Base-by-base conservation (phyloP, 2,113 vertebrate genomes). In the Antennarius striatus region DNA sequence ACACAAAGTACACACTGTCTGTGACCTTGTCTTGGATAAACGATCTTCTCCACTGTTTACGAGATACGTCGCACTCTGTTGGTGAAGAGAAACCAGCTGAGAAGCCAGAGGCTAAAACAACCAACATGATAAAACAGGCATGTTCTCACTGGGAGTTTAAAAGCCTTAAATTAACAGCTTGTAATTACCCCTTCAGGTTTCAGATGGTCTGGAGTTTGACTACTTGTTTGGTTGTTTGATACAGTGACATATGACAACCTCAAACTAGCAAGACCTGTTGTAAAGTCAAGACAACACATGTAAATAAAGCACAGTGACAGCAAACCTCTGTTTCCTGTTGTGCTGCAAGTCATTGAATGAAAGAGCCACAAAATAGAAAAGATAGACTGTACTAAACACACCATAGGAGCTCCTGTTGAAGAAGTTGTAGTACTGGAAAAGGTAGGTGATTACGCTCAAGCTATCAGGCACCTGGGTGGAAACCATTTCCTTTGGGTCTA, bases 401-500 rank as follows among this genome's bases (percentile, higher is more conserved):
- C 80, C 79, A 9, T 36, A 28, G 17, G 71, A 61, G 14, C 80
- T 95, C 11, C 82, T 94, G 64, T 80, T 88, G 83, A 97, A 98
- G 84, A 93, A 86, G 89, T 91, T 90, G 83, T 96, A 95, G 83
- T 93, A 94, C 74, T 95, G 94, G 56, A 92, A 95, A 29, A 98
- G 90, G 0, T 96, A 96, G 60, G 95, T 95, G 92, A 96, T 93
- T 84, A 97, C 85, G 75, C 93, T 94, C 73, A 97, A 89, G 72
- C 91, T 86, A 69, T 97, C 95, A 0, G 96, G 96, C 32, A 91
- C 92, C 40, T 86, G 82, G 88, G 90, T 92, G 75, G 93, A 93
- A 42, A 94, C 90, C 94, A 97, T 93, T 68, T 97, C 95, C 4
- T 80, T 91, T 55, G 95, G 93, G 80, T 96, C 93, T 73, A 97